A percentile compares a stretch with the other conserved stretches of the same genome.
Evolutionary conservation across 2,888 invertebrate species (phyloP).

Genomic region (Drosophila koepferae): DNA sequence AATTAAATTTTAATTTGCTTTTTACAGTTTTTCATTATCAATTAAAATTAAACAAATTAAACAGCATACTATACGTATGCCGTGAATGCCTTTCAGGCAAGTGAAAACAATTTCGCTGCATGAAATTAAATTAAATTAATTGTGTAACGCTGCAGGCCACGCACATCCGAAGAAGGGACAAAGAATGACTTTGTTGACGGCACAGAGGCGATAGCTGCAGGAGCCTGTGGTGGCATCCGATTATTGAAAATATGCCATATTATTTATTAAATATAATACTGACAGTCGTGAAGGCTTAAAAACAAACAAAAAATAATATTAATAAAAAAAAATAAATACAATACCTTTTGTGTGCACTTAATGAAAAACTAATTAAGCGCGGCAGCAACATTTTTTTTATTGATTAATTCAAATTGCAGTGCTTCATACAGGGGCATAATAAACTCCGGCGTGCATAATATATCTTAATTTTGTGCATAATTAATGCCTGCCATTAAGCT

Average conservation of each 20-base stretch:
- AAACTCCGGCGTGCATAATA: slow-evolving; percentile 54
- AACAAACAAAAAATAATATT: neutral
- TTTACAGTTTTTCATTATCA: slow-evolving; percentile 36
- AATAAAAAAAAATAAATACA: neutral
- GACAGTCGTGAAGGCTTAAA: slow-evolving; percentile 1
- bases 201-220: neutral
- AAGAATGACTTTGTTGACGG: slow-evolving; percentile 15
- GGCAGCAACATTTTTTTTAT: slow-evolving; percentile 40
- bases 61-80: neutral
- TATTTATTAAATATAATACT: slow-evolving; percentile 47
- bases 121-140: slow-evolving; percentile 50
- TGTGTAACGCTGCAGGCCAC: slow-evolving; percentile 21
- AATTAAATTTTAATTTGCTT: slow-evolving; percentile 57
- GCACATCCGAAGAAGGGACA: slow-evolving; percentile 12
- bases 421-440: slow-evolving; percentile 36
- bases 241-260: slow-evolving; percentile 31
- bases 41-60: slow-evolving; percentile 27
- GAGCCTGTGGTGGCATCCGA: slow-evolving; percentile 8
- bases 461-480: slow-evolving; percentile 71
- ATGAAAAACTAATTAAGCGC: slow-evolving; percentile 62
- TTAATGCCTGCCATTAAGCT: slow-evolving; percentile 70
- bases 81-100: slow-evolving; percentile 4
- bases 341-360: slow-evolving; percentile 18
- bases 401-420: slow-evolving; percentile 68
- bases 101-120: slow-evolving; percentile 44